These are phyloP conservation scores for Polymixis lichenea DNA, from an alignment of 2,888 invertebrate genomes.

Conservation along the genomic window DNA sequence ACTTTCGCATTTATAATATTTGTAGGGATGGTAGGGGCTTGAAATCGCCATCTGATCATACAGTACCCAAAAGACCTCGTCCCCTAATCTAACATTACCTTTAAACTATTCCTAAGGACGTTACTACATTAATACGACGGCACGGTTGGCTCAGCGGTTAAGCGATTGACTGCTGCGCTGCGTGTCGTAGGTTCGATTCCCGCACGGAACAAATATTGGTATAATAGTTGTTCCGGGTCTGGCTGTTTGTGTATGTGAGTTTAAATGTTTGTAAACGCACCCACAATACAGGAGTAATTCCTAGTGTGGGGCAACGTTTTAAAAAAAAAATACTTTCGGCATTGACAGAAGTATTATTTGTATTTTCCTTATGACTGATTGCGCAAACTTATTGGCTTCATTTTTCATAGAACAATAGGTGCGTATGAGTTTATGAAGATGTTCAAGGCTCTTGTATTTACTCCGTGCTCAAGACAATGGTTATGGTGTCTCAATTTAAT, in stretches of 20 bases:
- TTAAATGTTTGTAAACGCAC: too few species aligned
- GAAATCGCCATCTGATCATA: neutral
- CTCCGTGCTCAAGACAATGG: too few species aligned
- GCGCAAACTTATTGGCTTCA: neutral
- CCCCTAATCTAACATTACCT: neutral
- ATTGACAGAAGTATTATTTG: constrained; percentile 5
- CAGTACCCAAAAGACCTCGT: neutral
- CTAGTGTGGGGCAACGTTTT: too few species aligned
- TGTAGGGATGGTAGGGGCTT: neutral
- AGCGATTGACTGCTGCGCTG: too few species aligned
- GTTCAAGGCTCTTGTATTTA: neutral
- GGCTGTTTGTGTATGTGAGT: too few species aligned
- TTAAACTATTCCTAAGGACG: neutral
- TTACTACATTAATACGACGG: neutral
- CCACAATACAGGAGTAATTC: too few species aligned
- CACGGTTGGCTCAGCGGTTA: too few species aligned
- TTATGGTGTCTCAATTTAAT: neutral
- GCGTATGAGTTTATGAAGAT: neutral
- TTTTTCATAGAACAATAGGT: neutral
- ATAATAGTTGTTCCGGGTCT: too few species aligned
- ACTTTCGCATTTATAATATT: too few species aligned
- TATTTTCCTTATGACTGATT: constrained; percentile 34
- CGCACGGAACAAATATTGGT: too few species aligned
- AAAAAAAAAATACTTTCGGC: neutral
- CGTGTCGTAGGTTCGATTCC: too few species aligned